Evolutionary conservation across 1,140 invertebrate species (phyloP), one percentile per base, ranked within the genome.

Genomic region (Bombus balteatus): DNA sequence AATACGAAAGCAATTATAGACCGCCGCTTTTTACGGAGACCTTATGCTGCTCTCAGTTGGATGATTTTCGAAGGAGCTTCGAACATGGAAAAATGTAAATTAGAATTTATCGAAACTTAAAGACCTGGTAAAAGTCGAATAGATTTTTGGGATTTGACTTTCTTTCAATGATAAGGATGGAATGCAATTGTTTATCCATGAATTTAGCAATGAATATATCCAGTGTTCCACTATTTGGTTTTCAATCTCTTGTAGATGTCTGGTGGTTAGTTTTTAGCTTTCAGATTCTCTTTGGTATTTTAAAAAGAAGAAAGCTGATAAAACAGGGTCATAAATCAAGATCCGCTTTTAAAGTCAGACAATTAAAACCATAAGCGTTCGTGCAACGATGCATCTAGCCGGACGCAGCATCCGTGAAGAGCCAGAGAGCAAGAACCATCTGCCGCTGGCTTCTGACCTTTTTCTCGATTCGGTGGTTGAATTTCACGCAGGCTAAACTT

Each of bases 381-480:
- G 32, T 25, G 77, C 77, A 66, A n/a, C 37, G 32, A 81, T 57
- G 78, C 78, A 47, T 71, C 79, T 15, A 65, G 32, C n/a, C 25
- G 10, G 25, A 39, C 22, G 25, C 65, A 80, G 77, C 62, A 80
- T 79, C 77, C 77, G 62, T 72, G 53, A 72, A 81, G 32, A 32
- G 13, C 13, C 71, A 47, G 39, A 43, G 41, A 43, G 66, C 43
- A 32, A 39, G 41, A 78, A 68, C 62, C 77, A 68, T 79, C 62
- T 79, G 76, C 39, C 53, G 32, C 39, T 43, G 15, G 32, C 43
- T 43, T 53, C 78, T n/a, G 66, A 71, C 15, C 22, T 80, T 80
- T 71, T 80, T 57, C 66, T 57, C 25, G 43, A 28, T 10, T 43
- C 78, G 34, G 6, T 57, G 43, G 41, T 41, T 15, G 41, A 78